phyloP scores from a whole-genome alignment of 2,797 vertebrate genomes.

The Melanotaenia maccullochi region DNA sequence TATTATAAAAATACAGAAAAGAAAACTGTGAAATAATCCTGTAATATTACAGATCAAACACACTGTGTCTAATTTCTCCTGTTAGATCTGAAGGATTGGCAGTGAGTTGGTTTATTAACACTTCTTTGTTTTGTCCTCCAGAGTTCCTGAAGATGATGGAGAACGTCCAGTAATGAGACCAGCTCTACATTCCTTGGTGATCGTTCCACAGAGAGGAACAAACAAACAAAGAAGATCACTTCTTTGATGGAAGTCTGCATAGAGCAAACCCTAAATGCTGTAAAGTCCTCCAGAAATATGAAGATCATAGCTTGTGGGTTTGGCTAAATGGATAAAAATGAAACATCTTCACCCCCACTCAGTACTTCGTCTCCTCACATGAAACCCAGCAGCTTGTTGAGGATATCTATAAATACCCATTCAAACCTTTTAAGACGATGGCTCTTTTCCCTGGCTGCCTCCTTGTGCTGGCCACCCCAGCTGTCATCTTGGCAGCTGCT shows the following conservation, averaged over 20 bases:
- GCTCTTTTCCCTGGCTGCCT: slow-evolving; percentile 20
- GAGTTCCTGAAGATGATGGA: slow-evolving; percentile 89
- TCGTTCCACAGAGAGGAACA: slow-evolving; percentile 20
- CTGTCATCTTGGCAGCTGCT: slow-evolving; percentile 75
- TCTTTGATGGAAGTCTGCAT: not conserved
- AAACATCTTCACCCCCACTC: not conserved
- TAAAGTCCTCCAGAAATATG: not conserved
- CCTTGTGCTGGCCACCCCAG: slow-evolving; percentile 54
- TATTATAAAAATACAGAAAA: not conserved
- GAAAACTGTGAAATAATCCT: not conserved
- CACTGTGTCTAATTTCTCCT: not conserved
- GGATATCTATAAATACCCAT: slow-evolving; percentile 77
- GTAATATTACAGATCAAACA: too few species aligned
- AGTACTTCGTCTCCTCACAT: slow-evolving; percentile 21
- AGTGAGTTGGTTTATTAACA: not conserved
- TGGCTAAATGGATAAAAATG: slow-evolving; percentile 17
- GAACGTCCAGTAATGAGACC: slow-evolving; percentile 79
- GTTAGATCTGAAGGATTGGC: not conserved
- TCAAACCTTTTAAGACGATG: slow-evolving; percentile 79
- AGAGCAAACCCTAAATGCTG: slow-evolving; percentile 1
- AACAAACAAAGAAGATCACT: not conserved
- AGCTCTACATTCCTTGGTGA: slow-evolving; percentile 67
- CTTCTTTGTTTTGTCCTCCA: slow-evolving; percentile 43
- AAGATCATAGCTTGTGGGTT: not conserved
- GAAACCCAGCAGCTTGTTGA: slow-evolving; percentile 38